phyloP scores from a whole-genome alignment of 37 sponge, comb jelly and placozoan genomes.

The Axinella damicornis region DNA sequence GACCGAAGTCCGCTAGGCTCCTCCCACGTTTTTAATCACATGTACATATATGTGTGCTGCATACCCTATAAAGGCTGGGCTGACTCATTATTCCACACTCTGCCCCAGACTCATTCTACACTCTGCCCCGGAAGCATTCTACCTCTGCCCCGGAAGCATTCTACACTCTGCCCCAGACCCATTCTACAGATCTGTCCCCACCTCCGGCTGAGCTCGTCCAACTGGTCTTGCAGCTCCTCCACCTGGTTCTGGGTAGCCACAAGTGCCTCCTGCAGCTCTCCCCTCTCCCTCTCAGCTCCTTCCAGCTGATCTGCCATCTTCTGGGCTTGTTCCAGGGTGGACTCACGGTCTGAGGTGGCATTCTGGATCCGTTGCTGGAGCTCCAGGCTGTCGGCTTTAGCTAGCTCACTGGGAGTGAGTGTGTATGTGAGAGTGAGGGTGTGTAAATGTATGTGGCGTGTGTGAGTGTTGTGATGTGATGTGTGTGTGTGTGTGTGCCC shows the following conservation, averaged over 20 bases:
- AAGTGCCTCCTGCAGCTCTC: constrained; percentile 29
- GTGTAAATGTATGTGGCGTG: too few relatives aligned
- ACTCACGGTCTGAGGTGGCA: constrained; percentile 35
- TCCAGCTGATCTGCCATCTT: constrained; percentile 45
- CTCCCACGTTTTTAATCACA: too few relatives aligned
- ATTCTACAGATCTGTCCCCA: not conserved
- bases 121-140: too few relatives aligned
- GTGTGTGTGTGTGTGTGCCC: too few relatives aligned
- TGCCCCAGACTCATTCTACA: too few relatives aligned
- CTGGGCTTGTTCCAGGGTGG: constrained; percentile 48
- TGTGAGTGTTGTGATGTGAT: too few relatives aligned
- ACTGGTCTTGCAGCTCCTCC: constrained; percentile 53
- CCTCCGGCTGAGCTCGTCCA: constrained; percentile 49
- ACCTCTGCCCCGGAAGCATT: too few relatives aligned
- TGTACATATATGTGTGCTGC: too few relatives aligned
- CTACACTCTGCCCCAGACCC: too few relatives aligned
- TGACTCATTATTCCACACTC: too few relatives aligned
- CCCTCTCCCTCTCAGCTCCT: constrained; percentile 29
- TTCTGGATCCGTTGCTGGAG: not conserved
- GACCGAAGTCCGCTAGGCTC: too few relatives aligned
- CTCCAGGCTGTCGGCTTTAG: constrained; percentile 14
- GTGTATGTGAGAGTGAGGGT: not conserved
- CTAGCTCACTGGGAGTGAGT: constrained; percentile 33
- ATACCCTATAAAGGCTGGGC: too few relatives aligned
- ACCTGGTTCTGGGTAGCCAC: constrained; percentile 19